Evolutionary conservation across 2,113 vertebrate genomes (phyloP), one percentile per base, ranked within the genome.

Genomic region (Fulica atra): DNA sequence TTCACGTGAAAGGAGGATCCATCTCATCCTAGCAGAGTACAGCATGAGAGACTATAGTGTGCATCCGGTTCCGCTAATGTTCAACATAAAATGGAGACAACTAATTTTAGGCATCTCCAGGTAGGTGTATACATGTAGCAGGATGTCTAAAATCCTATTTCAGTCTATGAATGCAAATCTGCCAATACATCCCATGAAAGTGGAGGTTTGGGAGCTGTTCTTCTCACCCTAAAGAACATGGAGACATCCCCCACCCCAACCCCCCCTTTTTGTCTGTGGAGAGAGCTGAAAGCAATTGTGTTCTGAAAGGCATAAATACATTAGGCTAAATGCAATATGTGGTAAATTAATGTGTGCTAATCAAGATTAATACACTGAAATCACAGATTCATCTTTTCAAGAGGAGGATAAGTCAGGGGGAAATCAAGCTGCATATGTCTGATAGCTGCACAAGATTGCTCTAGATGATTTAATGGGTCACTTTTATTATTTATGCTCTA

Each of bases 371-470:
- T 90, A 65, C 0, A 0, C 38, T n/a, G 80, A 96, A 96, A 94
- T 94, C 51, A 64, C 69, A 78, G 86, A 92, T 84, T 64, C 59
- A 36, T 88, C 81, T 92, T 70, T 93, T 96, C 54, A 83, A 93
- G 86, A 81, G 72, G 42, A 83, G 35, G 56, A 78, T 70, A 93
- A 95, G 77, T 84, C 83, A 77, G 85, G 89, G 68, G 42, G 73
- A 96, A 94, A 94, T 94, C 82, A 95, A 93, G 79, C 87, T 94
- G 82, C 66, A 31, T 81, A 68, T 90, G 77, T 81, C 56, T 86
- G 79, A 88, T 88, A 84, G 82, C 81, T 68, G 82, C 38, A 71
- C 42, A 74, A 93, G 76, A 88, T 83, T 80, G 64, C 71, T 70
- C 23, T 70, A 46, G 51, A 64, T 90, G 82, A 92, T 93, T 95